Evolutionary conservation across 2,888 invertebrate species (phyloP).

Genomic region (Andricus curvator): DNA sequence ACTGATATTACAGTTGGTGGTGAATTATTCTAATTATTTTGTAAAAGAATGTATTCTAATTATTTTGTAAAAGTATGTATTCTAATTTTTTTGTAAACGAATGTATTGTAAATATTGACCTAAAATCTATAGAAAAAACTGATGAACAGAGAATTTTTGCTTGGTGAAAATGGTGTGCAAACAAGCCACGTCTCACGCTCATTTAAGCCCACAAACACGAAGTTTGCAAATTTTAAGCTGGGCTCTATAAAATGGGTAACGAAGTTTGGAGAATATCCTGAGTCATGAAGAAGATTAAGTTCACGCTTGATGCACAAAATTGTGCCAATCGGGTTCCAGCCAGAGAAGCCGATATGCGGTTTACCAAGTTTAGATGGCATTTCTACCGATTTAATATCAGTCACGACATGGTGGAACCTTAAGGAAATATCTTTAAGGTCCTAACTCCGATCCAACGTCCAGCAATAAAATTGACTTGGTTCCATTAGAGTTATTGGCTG

Average conservation of each 20-base stretch:
- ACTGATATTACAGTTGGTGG: not conserved
- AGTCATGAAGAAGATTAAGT: conserved; percentile 21
- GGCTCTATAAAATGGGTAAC: conserved; percentile 12
- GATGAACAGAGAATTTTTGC: conserved; percentile 1
- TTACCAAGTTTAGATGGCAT: not conserved
- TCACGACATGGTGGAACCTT: not conserved
- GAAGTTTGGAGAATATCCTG: conserved; percentile 10
- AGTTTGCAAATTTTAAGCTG: conserved; percentile 19
- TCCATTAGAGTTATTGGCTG: conserved; percentile 38
- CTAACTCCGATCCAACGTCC: conserved; percentile 15
- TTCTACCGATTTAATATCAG: conserved; percentile 26
- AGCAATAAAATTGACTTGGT: conserved; percentile 27
- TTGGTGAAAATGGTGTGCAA: conserved; percentile 12
- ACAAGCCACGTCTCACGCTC: conserved; percentile 2
- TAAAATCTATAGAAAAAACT: not conserved
- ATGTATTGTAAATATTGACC: not conserved
- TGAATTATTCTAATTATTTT: not conserved
- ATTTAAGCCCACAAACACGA: conserved; percentile 14
- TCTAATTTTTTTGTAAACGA: not conserved
- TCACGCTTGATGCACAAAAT: conserved; percentile 5
- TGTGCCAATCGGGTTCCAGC: not conserved
- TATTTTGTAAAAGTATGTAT: not conserved
- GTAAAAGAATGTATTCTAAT: too few relatives aligned
- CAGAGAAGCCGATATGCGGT: not conserved
- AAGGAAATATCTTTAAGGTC: conserved; percentile 3